These are phyloP conservation scores for Aromia moschata DNA, from an alignment of 2,888 invertebrate genomes.

Conservation along the genomic window DNA sequence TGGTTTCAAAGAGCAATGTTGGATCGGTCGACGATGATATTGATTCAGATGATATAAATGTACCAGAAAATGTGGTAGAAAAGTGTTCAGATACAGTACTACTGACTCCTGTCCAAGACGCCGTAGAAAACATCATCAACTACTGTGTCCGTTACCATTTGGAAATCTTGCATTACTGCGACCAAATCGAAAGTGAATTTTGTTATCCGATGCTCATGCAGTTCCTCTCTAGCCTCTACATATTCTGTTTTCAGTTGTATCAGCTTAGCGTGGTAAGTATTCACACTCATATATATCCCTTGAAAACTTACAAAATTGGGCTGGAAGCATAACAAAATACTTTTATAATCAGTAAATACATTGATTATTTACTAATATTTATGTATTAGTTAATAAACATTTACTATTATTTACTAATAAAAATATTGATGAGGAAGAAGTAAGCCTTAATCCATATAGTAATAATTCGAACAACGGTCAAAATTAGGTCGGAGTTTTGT, in stretches of 20 bases:
- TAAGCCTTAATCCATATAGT: too few species aligned
- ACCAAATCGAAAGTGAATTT: slow-evolving; percentile 33
- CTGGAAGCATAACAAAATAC: too few species aligned
- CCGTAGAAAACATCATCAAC: slow-evolving; percentile 17
- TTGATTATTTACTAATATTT: too few species aligned
- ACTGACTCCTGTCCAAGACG: slow-evolving; percentile 1
- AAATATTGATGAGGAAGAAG: too few species aligned
- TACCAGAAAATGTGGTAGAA: not conserved
- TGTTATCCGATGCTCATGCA: slow-evolving; percentile 32
- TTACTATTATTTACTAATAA: too few species aligned
- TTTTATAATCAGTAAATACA: too few species aligned
- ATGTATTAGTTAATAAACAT: too few species aligned
- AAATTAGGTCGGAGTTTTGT: too few species aligned
- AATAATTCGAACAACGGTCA: too few species aligned
- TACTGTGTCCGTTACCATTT: slow-evolving; percentile 33
- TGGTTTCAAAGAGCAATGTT: not conserved
- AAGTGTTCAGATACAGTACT: not conserved
- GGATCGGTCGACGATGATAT: not conserved
- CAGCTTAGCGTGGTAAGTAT: slow-evolving; percentile 33
- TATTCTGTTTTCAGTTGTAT: slow-evolving; percentile 37
- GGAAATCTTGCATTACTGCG: slow-evolving; percentile 31
- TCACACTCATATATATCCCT: too few species aligned
- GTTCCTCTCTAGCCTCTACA: slow-evolving; percentile 34
- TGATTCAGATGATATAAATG: not conserved
- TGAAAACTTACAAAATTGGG: too few species aligned